These are phyloP conservation scores for Zonotrichia leucophrys DNA, from an alignment of 2,113 vertebrate genomes.

Conservation along the genomic window DNA sequence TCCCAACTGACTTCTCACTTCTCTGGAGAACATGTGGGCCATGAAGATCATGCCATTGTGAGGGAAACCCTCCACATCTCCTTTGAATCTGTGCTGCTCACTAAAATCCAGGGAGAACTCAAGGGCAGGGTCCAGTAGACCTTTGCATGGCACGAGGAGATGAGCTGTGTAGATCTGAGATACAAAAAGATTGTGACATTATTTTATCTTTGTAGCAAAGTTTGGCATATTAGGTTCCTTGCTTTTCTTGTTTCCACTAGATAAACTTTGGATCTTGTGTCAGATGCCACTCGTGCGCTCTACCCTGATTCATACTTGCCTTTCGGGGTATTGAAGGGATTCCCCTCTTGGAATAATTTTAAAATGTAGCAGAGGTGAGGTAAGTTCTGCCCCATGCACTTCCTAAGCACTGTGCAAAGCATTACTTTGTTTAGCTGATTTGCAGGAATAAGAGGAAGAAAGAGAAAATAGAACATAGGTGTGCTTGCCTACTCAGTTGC, in stretches of 20 bases:
- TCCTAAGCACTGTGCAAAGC: neutral
- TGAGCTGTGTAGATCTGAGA: neutral
- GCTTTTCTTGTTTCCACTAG: neutral
- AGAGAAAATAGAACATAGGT: neutral
- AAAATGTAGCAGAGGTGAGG: neutral
- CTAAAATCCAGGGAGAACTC: neutral
- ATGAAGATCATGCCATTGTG: neutral
- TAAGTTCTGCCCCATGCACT: neutral
- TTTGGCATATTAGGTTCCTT: neutral
- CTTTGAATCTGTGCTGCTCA: neutral
- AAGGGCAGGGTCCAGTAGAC: neutral
- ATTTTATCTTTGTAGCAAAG: neutral
- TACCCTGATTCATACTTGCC: neutral
- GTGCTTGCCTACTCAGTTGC: neutral
- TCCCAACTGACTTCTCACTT: neutral
- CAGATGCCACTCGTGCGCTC: neutral
- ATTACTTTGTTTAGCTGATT: neutral
- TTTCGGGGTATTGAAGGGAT: neutral
- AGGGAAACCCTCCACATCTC: neutral
- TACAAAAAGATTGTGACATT: neutral
- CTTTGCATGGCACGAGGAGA: fast-evolving
- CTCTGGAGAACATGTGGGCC: neutral
- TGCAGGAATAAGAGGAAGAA: neutral
- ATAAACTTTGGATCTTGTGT: neutral
- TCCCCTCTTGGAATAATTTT: neutral